Evolutionary conservation across 1,140 invertebrate species (phyloP).

Genomic region (Adelges cooleyi): DNA sequence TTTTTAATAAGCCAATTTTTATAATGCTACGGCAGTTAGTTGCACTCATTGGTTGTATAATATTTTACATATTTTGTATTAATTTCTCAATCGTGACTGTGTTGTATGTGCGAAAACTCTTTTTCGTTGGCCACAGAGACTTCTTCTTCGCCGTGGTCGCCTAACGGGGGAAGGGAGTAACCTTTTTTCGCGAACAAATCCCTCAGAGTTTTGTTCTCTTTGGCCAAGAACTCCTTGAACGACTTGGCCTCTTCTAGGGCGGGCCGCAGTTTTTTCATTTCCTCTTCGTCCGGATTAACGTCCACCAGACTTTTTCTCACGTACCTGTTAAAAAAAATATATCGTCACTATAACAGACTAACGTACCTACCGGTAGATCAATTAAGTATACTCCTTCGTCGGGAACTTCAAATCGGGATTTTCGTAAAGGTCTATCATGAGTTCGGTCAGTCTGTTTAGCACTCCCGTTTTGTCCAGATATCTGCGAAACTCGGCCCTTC

Average conservation of each 20-base stretch:
- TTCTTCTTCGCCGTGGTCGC: too few relatives aligned
- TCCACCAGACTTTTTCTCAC: not conserved
- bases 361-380: too few relatives aligned
- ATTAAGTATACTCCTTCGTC: too few relatives aligned
- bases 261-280: not conserved
- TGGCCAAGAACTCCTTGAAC: not conserved
- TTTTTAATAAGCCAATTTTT: too few relatives aligned
- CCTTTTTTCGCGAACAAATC: not conserved
- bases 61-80: too few relatives aligned
- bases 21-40: too few relatives aligned
- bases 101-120: too few relatives aligned
- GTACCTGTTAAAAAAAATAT: not conserved
- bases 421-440: not conserved
- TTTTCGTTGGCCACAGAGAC: too few relatives aligned
- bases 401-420: not conserved
- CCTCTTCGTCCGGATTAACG: not conserved
- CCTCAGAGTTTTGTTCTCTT: not conserved
- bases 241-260: not conserved
- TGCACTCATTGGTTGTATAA: too few relatives aligned
- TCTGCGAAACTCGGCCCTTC: not conserved
- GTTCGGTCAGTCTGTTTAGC: not conserved
- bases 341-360: too few relatives aligned
- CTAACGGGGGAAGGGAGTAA: too few relatives aligned
- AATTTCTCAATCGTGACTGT: too few relatives aligned
- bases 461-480: not conserved